Base-by-base conservation (phyloP, 2,888 invertebrate genomes). In the Drosophila lacicola region DNA sequence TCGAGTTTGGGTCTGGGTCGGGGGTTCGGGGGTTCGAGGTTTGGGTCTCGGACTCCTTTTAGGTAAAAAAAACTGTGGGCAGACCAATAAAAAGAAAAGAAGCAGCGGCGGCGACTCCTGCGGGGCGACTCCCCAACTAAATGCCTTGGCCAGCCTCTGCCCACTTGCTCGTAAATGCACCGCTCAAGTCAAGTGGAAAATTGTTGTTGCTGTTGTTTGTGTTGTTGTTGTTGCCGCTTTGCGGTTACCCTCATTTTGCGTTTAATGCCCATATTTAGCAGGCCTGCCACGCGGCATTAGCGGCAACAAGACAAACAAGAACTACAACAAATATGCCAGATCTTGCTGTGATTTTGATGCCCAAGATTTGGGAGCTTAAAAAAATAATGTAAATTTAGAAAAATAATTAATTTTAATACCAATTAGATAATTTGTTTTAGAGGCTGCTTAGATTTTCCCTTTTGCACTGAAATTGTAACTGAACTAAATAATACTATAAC, bases 151-250 rank as follows among this genome's bases (percentile, higher is more conserved):
- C 60, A 34, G 60, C 36, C 70, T 65, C 84, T 78, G 87, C 83
- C 89, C 83, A 83, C 82, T 83, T 76, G 73, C 71, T 73, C 34
- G 54, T 47, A 69, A 70, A 71, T 74, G 67, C 76, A 73, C 56
- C 53, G 74, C 77, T 73, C 82, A 89, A 90, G 90, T 90, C 91
- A 90, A 90, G 90, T 90, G 90, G 90, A 91, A 90, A 90, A 90
- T 91, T 82, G 83, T 81, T 78, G 42, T 57, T 58, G 37, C 55
- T 49, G 46, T 44, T 57, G 72, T 45, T 58, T 44, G 39, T 68
- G 46, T 6, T 57, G 47, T 11, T 65, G 29, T 29, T 29, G 29
- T 51, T 58, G 42, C 44, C 71, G 60, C 68, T 70, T 88, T 85
- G 79, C 57, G 72, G 82, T 87, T 85, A 78, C 74, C 82, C 89